Evolutionary conservation across 2,797 vertebrate genomes (phyloP).

Genomic region (Rhyacichthys aspro): DNA sequence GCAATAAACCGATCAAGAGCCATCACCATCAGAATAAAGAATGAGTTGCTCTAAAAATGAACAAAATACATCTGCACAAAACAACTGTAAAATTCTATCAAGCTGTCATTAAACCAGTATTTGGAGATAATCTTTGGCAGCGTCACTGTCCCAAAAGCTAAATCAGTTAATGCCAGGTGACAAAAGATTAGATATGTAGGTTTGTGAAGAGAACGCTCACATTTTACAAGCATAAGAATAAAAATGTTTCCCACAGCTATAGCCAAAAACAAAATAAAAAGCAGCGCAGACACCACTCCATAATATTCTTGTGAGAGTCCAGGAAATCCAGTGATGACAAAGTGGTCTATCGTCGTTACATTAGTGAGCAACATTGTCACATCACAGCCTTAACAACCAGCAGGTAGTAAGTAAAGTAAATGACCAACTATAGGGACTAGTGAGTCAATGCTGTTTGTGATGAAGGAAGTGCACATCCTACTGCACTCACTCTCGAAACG

Average conservation of each 20-base stretch:
- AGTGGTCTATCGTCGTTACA: conserved; percentile 46
- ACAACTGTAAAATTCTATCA: conserved; percentile 59
- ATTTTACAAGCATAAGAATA: conserved; percentile 51
- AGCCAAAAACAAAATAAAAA: conserved; percentile 45
- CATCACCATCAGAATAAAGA: conserved; percentile 67
- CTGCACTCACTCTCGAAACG: too few species aligned
- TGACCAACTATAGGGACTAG: too few species aligned
- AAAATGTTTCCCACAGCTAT: conserved; percentile 65
- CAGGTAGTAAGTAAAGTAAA: too few species aligned
- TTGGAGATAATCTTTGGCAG: conserved; percentile 64
- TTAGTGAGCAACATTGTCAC: conserved; percentile 15
- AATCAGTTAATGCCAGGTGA: conserved; percentile 63
- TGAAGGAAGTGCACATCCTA: too few species aligned
- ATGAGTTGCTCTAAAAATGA: conserved; percentile 56
- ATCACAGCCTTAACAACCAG: too few species aligned
- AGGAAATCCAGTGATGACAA: conserved; percentile 69
- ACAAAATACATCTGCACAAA: conserved; percentile 68
- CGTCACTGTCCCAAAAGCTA: conserved; percentile 62
- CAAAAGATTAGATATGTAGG: conserved; percentile 66
- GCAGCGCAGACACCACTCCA: conserved; percentile 32
- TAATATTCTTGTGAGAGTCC: conserved; percentile 49
- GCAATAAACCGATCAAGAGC: conserved; percentile 71
- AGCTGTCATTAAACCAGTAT: conserved; percentile 57
- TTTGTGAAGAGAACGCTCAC: conserved; percentile 64
- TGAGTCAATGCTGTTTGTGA: too few species aligned